These are phyloP conservation scores for Mesodorylaimus sp. DNA, from an alignment of 2,888 invertebrate species.

Conservation along the genomic window DNA sequence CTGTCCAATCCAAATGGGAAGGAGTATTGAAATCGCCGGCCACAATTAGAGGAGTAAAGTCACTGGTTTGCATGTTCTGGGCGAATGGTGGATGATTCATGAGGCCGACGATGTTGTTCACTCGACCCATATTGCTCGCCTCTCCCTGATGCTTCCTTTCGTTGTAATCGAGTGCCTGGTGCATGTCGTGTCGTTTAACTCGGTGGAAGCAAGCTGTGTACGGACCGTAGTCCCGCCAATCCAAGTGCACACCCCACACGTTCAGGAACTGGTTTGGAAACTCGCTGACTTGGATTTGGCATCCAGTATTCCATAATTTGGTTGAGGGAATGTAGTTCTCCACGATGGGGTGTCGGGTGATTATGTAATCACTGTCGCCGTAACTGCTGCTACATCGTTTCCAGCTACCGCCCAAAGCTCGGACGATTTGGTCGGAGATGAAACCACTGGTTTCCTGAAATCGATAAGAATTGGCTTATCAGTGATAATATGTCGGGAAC, in stretches of 20 bases:
- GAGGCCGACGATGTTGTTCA: neutral
- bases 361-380: no score
- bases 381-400: no score
- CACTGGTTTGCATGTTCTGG: neutral
- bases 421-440: no score
- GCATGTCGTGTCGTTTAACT: no score
- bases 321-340: neutral
- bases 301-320: neutral
- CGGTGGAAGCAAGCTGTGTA: neutral
- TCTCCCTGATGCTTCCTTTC: neutral
- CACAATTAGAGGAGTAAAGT: conserved; percentile 16
- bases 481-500: no score
- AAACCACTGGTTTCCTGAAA: no score
- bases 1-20: conserved; percentile 22
- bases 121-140: neutral
- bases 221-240: neutral
- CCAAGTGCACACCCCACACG: neutral
- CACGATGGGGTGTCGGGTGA: neutral
- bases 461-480: no score
- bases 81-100: neutral
- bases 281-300: neutral
- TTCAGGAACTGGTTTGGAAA: neutral
- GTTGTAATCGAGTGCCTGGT: no score
- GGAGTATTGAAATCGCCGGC: conserved; percentile 24
- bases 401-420: no score